phyloP scores from a whole-genome alignment of 2,888 invertebrate genomes.

The Tetanocera ferruginea region DNA sequence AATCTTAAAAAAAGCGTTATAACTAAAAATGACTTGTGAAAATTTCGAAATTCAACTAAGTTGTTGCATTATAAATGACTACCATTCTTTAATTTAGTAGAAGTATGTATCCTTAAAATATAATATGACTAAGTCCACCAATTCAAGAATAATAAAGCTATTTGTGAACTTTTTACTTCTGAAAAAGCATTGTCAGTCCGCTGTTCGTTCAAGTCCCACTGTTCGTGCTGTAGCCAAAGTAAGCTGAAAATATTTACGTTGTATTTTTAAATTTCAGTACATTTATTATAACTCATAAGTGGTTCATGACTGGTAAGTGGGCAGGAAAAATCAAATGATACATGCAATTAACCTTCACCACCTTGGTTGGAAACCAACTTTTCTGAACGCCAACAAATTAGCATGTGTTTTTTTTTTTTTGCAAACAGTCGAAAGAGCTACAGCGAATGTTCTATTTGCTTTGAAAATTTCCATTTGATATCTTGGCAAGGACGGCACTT shows the following conservation, averaged over 20 bases:
- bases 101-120: not conserved
- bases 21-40: too few relatives aligned
- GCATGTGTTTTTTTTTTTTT: not conserved
- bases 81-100: too few relatives aligned
- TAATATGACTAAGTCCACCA: not conserved
- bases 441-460: not conserved
- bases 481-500: not conserved
- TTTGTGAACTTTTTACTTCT: not conserved
- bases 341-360: constrained; percentile 31
- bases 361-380: not conserved
- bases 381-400: not conserved
- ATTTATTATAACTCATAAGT: not conserved
- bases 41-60: too few relatives aligned
- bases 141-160: not conserved
- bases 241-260: not conserved
- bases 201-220: too few relatives aligned
- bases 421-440: too few relatives aligned
- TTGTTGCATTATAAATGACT: too few relatives aligned
- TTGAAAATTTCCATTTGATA: not conserved
- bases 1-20: too few relatives aligned
- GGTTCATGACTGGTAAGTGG: constrained; percentile 11
- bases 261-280: constrained; percentile 11
- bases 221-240: not conserved
- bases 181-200: not conserved
- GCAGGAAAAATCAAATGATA: not conserved